Base-by-base conservation (phyloP, 2,797 vertebrate species). In the Parauchenoglanis punctatus region DNA sequence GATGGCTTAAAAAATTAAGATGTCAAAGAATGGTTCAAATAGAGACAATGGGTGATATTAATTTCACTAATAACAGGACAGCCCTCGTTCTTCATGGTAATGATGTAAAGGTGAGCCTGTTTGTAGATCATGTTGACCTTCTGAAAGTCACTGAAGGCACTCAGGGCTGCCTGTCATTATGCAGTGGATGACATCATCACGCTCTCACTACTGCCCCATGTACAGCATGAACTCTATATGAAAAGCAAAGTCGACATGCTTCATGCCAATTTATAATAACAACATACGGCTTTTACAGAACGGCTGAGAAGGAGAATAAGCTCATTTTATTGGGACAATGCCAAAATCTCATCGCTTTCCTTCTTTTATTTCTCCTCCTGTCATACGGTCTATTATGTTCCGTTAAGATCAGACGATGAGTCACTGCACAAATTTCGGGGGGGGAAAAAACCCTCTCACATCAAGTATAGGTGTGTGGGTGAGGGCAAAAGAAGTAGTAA, bases 131-230 rank as follows among this genome's bases (percentile, higher is more conserved):
- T 46, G 46, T 40, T 86, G 86, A 75, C 35, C 49, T 83, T 81
- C 76, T 86, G 84, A 91, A 91, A 87, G 84, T 89, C 84, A 85
- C 46, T 44, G 61, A 40, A 46, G 75, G 35, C 81, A 25, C 31
- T 7, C 15, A 7, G 15, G 5, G 31, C 28, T 70, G 44, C 44
- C 44, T 1, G 40, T 31, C 86, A 88, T 80, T 83, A 70, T 76
- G 31, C 52, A 59, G 56, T 15, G 56, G 35, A 81, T 40, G 35
- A 61, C 35, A 25, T 23, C 54, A 59, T 40, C 31, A 40, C 2
- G 0, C 28, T 11, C 35, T 80, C 77, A 25, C 54, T 40, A 61
- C 77, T 59, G 54, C 31, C 31, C 40, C 56, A 15, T 25, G 56
- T 25, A 18, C 31, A 44, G 56, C 31, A 81, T 25, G 56, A 81